Evolutionary conservation across 2,797 vertebrate species (phyloP), one percentile per base, ranked within the genome.

Genomic region (Sebastes nivosus): DNA sequence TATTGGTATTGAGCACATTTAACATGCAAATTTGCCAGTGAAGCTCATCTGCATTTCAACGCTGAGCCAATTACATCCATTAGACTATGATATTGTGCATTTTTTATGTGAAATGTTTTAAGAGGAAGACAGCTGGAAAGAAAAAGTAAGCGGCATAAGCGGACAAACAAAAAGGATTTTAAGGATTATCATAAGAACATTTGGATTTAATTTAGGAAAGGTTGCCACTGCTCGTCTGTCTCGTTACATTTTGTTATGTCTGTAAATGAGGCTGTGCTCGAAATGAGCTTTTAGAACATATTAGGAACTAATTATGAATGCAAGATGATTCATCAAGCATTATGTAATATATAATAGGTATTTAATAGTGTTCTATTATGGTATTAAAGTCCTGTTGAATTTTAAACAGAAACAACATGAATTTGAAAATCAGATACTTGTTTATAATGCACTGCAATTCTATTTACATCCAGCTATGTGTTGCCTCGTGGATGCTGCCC

Each of bases 31-130:
- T 75, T 14, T 57, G 13, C 30, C 3, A 20, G 22, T 8, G 8
- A 12, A 59, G 50, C 57, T 77, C n/a, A 72, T 64, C 13, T 57
- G 27, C n/a, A 75, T 82, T 65, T 76, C 46, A 85, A 50, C 77
- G 58, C 7, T 2, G 20, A 86, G 38, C 24, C 50, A 67, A 52
- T 77, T 77, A 46, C 50, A 61, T 46, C 60, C 58, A 55, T 71
- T n/a, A 36, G 34, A 24, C 36, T 58, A 32, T 70, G 32, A 67
- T 67, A 55, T 58, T 69, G 38, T 58, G 67, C 46, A 54, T 73
- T 84, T 82, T 32, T 54, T n/a, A 54, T 54, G 46, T 50, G 57
- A 72, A 67, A 76, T 6, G 4, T 55, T 61, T 72, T 42, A 32
- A 77, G 46, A 58, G 30, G n/a, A 67, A 71, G 24, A 9, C 20